These are phyloP conservation scores for Cossypha dichroa DNA, from an alignment of 2,797 vertebrate species.

Conservation along the genomic window DNA sequence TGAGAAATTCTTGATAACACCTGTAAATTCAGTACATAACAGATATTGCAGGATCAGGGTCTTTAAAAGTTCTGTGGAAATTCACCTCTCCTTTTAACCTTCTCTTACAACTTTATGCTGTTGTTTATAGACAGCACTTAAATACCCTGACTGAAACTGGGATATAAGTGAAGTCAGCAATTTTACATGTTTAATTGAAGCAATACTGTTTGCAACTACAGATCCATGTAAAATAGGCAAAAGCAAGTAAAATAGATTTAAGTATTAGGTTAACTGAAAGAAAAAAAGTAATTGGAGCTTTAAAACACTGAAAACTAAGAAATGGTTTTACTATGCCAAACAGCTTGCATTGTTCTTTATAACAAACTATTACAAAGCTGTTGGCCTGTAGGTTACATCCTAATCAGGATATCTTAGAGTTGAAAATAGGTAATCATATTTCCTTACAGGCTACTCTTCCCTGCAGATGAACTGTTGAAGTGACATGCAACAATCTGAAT, in stretches of 20 bases:
- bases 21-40: neutral
- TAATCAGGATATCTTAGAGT: neutral
- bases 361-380: neutral
- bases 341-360: neutral
- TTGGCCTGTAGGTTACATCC: neutral
- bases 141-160: neutral
- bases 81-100: neutral
- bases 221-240: neutral
- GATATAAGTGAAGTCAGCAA: neutral
- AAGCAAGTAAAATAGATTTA: neutral
- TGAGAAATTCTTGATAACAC: neutral
- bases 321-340: neutral
- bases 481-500: neutral
- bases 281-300: neutral
- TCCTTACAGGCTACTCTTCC: neutral
- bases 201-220: neutral
- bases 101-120: neutral
- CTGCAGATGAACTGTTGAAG: neutral
- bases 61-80: neutral
- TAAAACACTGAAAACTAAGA: neutral
- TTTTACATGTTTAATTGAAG: neutral
- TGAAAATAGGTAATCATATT: neutral
- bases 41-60: neutral
- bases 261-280: neutral
- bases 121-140: neutral